A percentile compares a stretch with the other conserved stretches of the same genome.
Evolutionary conservation across 2,888 invertebrate species (phyloP).

Genomic region (Apoderus coryli): DNA sequence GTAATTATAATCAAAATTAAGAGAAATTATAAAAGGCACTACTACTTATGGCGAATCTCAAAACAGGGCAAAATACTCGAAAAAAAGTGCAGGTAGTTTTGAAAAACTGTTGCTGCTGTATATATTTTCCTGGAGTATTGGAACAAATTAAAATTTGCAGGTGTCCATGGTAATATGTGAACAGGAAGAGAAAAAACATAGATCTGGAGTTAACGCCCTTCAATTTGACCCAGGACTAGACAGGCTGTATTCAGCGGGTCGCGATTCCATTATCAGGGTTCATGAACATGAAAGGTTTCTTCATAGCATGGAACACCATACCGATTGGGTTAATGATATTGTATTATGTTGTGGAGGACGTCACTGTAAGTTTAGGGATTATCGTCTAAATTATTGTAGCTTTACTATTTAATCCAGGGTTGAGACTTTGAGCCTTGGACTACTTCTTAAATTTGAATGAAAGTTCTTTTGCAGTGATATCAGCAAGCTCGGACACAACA

Average conservation of each 20-base stretch:
- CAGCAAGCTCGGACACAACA: slow-evolving; percentile 97
- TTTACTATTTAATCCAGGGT: background rate
- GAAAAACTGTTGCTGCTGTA: background rate
- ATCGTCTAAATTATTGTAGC: background rate
- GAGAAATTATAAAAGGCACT: too few relatives aligned
- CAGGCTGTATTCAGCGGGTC: slow-evolving; percentile 87
- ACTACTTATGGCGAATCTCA: slow-evolving; percentile 31
- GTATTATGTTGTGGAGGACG: slow-evolving; percentile 93
- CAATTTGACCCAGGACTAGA: slow-evolving; percentile 82
- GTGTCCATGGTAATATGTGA: slow-evolving; percentile 97
- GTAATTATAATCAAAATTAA: too few relatives aligned
- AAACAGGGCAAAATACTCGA: slow-evolving; percentile 30
- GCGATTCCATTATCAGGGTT: slow-evolving; percentile 93
- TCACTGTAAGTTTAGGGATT: slow-evolving; percentile 63
- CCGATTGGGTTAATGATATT: slow-evolving; percentile 99
- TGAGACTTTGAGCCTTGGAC: too few relatives aligned
- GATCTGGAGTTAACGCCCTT: slow-evolving; percentile 91
- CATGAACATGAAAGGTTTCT: slow-evolving; percentile 79
- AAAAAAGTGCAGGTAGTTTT: slow-evolving; percentile 32
- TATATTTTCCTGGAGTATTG: slow-evolving; percentile 4
- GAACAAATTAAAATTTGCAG: slow-evolving; percentile 36
- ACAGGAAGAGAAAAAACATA: slow-evolving; percentile 84
- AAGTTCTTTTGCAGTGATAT: slow-evolving; percentile 70
- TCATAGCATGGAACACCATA: slow-evolving; percentile 98
- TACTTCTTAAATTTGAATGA: too few relatives aligned